Evolutionary conservation across 2,888 invertebrate species (phyloP).

Genomic region (Sesamia inferens): DNA sequence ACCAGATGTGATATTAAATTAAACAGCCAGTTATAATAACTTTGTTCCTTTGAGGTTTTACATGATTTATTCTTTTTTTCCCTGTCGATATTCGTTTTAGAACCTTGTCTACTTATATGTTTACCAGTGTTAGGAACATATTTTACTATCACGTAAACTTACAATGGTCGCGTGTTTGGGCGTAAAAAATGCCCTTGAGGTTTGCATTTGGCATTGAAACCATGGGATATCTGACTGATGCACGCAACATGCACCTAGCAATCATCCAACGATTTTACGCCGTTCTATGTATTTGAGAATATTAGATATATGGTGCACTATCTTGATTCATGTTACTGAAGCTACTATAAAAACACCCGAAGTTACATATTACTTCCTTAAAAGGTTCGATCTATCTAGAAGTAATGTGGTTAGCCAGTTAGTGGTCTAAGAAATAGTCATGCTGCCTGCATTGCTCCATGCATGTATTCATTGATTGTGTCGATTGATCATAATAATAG

Average conservation of each 20-base stretch:
- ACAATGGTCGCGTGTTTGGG: slow-evolving; percentile 74
- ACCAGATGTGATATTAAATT: slow-evolving; percentile 1
- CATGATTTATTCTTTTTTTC: background rate
- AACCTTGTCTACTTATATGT: slow-evolving; percentile 6
- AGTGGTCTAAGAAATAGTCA: background rate
- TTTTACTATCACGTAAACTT: slow-evolving; percentile 56
- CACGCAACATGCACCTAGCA: slow-evolving; percentile 64
- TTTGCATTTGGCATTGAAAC: slow-evolving; percentile 66
- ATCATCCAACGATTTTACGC: slow-evolving; percentile 22
- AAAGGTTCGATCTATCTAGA: background rate
- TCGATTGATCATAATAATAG: background rate
- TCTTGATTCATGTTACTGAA: slow-evolving; percentile 1
- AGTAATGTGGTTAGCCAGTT: background rate
- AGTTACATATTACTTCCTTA: background rate
- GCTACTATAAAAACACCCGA: background rate
- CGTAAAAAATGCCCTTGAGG: slow-evolving; percentile 58
- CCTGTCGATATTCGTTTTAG: background rate
- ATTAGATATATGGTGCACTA: slow-evolving; percentile 28
- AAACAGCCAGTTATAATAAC: background rate
- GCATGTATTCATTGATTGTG: background rate
- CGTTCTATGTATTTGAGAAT: slow-evolving; percentile 36
- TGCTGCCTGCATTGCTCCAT: background rate
- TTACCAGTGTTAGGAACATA: slow-evolving; percentile 17
- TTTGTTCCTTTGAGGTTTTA: background rate
- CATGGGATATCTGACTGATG: slow-evolving; percentile 61